Evolutionary conservation across 2,113 vertebrate genomes (phyloP).

Genomic region (Dissostichus mawsoni): DNA sequence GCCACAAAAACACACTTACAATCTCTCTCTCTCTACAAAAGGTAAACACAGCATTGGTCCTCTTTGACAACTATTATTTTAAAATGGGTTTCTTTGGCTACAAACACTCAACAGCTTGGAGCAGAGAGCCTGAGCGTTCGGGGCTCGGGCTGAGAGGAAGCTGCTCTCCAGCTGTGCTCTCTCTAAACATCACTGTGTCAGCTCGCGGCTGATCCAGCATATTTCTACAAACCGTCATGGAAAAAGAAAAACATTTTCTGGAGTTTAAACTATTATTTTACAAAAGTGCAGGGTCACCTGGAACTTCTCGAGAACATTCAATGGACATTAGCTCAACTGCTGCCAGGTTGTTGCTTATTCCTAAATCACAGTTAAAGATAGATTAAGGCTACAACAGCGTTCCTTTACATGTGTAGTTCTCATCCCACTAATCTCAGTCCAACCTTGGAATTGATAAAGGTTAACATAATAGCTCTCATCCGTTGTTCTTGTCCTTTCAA

Average conservation of each 20-base stretch:
- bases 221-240: neutral
- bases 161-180: conserved; percentile 51
- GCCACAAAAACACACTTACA: conserved; percentile 48
- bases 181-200: conserved; percentile 57
- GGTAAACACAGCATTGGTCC: conserved; percentile 31
- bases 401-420: neutral
- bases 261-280: conserved; percentile 14
- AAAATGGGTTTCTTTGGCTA: conserved; percentile 66
- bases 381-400: conserved; percentile 49
- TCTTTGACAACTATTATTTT: conserved; percentile 22
- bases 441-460: neutral
- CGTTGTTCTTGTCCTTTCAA: neutral
- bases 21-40: conserved; percentile 44
- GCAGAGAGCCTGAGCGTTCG: conserved; percentile 9
- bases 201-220: neutral
- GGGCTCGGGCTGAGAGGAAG: neutral
- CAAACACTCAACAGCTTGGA: conserved; percentile 35
- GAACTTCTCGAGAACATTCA: neutral
- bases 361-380: conserved; percentile 7
- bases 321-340: neutral
- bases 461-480: neutral
- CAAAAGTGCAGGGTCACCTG: conserved; percentile 4
- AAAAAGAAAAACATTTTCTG: neutral
- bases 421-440: neutral
- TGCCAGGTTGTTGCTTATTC: conserved; percentile 15